Base-by-base conservation (phyloP, 2,888 invertebrate genomes). In the Cinara cedri region DNA sequence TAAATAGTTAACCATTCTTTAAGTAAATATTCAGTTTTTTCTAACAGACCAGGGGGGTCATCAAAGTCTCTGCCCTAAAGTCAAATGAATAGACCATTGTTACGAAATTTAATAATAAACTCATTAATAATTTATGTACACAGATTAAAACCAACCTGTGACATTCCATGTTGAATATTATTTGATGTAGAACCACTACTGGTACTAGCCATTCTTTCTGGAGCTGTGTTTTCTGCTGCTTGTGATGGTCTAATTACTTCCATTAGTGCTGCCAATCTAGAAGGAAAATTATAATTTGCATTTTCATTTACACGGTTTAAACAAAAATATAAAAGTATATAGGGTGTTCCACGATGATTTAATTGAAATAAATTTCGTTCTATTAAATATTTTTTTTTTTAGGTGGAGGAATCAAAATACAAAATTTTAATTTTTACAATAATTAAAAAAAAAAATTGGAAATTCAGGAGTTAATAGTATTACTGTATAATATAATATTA, bases 1-100 rank as follows among this genome's bases (percentile, higher is more conserved):
- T 95, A 95, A 84, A 97, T 92, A 82, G 90, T 91, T 19, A 98
- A 94, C 99, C 99, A 99, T 85, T 99, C 98, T 26, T 97, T 90
- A 51, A 99, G 88, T 14, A 99, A 88, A 84, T 89, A 94, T 86
- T 99, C 98, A 0, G 97, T 97, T 86, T 97, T 98, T 85, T 97
- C 98, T 84, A 94, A 92, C 62, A 98, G 88, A 26, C 96, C 97
- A 0, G 95, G 95, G 2, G 97, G 97, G 87, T 98, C 98, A 84
- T 94, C 93, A 84, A 92, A 94, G 84, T 96, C 96, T 81, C 94
- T 90, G 49, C 94, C 93, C 89, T 92, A 87, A 80, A 49, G 16
- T 16, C 68, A 34, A 34, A 65, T 63, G 13, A 49, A 72, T 46
- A 86, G 82, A 14, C 81, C 81, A 65, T 42, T 49, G 6, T n/a